These are phyloP conservation scores for Sardinella longiceps DNA, from an alignment of 2,797 vertebrate species.

Conservation along the genomic window DNA sequence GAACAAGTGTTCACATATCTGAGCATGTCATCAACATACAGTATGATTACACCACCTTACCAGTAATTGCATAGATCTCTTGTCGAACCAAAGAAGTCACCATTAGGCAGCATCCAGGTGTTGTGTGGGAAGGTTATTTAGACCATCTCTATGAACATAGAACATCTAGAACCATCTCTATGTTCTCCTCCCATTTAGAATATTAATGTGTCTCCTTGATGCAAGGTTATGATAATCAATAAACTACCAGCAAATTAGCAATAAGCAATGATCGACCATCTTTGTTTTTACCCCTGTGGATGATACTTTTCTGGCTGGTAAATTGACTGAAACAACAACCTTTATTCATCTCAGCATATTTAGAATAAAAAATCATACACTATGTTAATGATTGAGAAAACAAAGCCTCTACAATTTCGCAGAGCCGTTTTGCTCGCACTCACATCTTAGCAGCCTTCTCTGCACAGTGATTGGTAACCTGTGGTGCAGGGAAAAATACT, in stretches of 20 bases:
- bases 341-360: background rate
- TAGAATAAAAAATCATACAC: background rate
- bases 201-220: background rate
- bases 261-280: background rate
- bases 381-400: background rate
- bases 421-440: background rate
- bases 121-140: background rate
- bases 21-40: background rate
- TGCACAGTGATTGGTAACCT: constrained; percentile 2
- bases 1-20: background rate
- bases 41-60: background rate
- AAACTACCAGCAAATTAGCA: too few relatives aligned
- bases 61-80: background rate
- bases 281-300: background rate
- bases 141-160: background rate
- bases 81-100: background rate
- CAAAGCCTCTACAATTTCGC: background rate
- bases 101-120: background rate
- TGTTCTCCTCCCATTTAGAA: too few relatives aligned
- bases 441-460: background rate
- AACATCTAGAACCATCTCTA: background rate
- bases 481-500: background rate
- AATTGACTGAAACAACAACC: background rate
- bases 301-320: background rate
- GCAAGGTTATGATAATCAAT: background rate